These are phyloP conservation scores for Dromococcyx pavoninus DNA, from an alignment of 2,797 vertebrate genomes.

Conservation along the genomic window DNA sequence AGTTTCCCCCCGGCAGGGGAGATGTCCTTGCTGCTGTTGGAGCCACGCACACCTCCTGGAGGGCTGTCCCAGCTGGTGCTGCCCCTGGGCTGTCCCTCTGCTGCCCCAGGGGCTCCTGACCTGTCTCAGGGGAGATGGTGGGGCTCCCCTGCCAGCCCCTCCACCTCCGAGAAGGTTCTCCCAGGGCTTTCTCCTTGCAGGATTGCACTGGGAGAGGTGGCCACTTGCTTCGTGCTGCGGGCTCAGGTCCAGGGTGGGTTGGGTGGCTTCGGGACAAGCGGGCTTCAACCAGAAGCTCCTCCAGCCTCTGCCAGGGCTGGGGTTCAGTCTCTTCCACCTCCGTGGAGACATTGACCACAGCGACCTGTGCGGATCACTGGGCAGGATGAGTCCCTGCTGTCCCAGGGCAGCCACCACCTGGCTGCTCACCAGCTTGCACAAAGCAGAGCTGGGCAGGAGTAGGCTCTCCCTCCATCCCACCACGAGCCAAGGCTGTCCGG, in stretches of 20 bases:
- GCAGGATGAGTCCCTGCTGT: not conserved
- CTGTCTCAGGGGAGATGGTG: not conserved
- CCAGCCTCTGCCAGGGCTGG: not conserved
- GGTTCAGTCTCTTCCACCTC: not conserved
- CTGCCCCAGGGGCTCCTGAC: fast-evolving
- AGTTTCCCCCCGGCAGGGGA: not conserved
- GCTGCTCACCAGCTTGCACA: not conserved
- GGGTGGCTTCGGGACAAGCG: not conserved
- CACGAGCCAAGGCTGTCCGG: not conserved
- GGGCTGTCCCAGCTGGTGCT: not conserved
- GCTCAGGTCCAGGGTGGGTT: not conserved
- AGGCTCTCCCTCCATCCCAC: not conserved
- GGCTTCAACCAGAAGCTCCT: not conserved
- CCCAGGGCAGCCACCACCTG: not conserved
- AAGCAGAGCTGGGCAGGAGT: not conserved
- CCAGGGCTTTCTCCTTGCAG: fast-evolving
- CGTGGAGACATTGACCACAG: too few species aligned
- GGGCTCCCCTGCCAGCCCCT: not conserved
- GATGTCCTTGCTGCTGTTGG: not conserved
- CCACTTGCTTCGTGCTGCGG: fast-evolving
- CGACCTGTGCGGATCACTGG: not conserved
- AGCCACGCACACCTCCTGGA: not conserved
- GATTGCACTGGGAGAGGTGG: not conserved
- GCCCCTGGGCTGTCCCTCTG: not conserved
- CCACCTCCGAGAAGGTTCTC: fast-evolving